Conservation (phyloP, 2,888 invertebrate species). For the Drosophila buzzatii region DNA sequence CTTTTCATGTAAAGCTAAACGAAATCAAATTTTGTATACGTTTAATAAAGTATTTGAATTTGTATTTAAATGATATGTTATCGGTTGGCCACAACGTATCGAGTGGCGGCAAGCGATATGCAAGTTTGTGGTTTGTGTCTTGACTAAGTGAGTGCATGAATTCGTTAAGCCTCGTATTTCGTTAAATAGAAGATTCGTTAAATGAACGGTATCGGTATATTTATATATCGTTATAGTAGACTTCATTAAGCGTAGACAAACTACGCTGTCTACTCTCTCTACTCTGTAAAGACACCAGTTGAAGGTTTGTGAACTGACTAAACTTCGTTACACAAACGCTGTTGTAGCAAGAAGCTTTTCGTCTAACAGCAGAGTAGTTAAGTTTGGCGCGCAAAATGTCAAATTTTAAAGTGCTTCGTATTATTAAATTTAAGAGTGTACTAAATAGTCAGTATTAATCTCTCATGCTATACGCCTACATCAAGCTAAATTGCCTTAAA, state of each 20-base stretch:
- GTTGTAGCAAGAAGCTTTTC: conserved; percentile 14
- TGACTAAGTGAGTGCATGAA: not conserved
- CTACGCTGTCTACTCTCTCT: not conserved
- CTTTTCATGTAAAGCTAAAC: not conserved
- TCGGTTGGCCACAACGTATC: not conserved
- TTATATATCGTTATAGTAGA: no score
- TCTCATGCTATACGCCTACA: not conserved
- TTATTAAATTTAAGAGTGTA: no score
- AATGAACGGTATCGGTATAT: no score
- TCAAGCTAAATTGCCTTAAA: not conserved
- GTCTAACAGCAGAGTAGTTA: rapidly evolving
- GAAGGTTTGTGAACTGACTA: not conserved
- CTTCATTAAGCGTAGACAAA: not conserved
- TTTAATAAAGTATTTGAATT: not conserved
- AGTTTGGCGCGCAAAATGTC: not conserved
- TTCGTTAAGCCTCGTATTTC: not conserved
- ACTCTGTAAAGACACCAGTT: not conserved
- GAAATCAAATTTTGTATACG: not conserved
- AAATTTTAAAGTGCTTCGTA: not conserved
- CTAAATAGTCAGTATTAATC: not conserved
- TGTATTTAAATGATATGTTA: not conserved
- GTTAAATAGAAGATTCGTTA: not conserved
- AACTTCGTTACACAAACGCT: not conserved
- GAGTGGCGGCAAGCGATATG: conserved; percentile 5
- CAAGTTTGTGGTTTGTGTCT: not conserved